phyloP scores from a whole-genome alignment of 35 echinoderm and acorn worm genomes.

The Ophiothrix spiculata region DNA sequence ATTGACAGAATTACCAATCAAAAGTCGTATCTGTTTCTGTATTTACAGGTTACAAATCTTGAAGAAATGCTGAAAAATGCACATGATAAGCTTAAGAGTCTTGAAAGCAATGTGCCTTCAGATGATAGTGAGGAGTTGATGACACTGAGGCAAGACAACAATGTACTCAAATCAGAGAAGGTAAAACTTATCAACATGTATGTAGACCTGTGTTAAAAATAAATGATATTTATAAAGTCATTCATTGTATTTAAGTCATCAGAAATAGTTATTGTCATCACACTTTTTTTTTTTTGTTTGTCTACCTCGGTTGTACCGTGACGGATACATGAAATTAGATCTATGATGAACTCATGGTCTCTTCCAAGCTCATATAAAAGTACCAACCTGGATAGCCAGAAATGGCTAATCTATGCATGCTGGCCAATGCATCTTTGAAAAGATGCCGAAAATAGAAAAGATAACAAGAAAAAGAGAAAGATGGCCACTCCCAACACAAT shows the following conservation, averaged over 20 bases:
- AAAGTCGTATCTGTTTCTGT: background rate
- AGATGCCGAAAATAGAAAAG: too few species aligned
- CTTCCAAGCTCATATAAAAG: too few species aligned
- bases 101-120: background rate
- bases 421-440: too few species aligned
- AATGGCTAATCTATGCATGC: too few species aligned
- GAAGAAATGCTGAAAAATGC: conserved; percentile 3
- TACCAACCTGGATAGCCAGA: too few species aligned
- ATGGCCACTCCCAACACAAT: too few species aligned
- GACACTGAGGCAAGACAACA: background rate
- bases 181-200: background rate
- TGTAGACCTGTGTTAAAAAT: background rate
- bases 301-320: too few species aligned
- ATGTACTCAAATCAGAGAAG: conserved; percentile 20
- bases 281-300: too few species aligned
- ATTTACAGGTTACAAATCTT: background rate
- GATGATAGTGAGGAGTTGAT: conserved; percentile 18
- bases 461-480: too few species aligned
- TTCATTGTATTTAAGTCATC: background rate
- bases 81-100: background rate
- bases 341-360: too few species aligned
- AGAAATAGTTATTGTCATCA: background rate
- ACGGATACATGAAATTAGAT: too few species aligned
- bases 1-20: background rate
- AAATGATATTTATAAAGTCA: background rate